A percentile compares a stretch with the other conserved stretches of the same genome.
These are phyloP conservation scores for Halictus rubicundus DNA, from an alignment of 1,140 invertebrate genomes.

Conservation along the genomic window DNA sequence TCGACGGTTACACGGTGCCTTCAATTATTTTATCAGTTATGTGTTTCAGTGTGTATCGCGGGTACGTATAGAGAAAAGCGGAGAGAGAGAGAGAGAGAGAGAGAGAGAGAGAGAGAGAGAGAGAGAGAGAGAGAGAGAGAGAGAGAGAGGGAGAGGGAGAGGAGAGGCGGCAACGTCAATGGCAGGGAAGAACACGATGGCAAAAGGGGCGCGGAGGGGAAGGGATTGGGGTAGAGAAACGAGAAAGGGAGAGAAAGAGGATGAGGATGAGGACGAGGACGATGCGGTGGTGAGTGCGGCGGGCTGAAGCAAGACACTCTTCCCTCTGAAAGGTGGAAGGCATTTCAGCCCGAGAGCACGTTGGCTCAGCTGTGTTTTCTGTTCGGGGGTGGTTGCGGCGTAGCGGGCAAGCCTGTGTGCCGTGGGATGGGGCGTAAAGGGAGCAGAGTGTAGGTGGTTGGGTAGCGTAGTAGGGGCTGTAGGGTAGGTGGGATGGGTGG, in stretches of 20 bases:
- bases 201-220: slow-evolving; percentile 5
- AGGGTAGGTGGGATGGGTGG: slow-evolving; percentile 63
- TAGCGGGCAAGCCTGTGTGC: slow-evolving; percentile 57
- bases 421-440: slow-evolving; percentile 58
- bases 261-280: slow-evolving; percentile 52
- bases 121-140: slow-evolving; percentile 35
- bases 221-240: slow-evolving; percentile 39
- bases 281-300: slow-evolving; percentile 31
- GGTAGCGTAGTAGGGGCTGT: slow-evolving; percentile 34
- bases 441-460: slow-evolving; percentile 66
- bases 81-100: slow-evolving; percentile 28
- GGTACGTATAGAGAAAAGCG: neutral
- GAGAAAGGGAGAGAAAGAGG: slow-evolving; percentile 12
- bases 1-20: slow-evolving; percentile 44
- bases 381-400: slow-evolving; percentile 72
- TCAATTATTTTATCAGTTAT: slow-evolving; percentile 61
- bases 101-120: neutral
- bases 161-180: neutral
- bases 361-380: slow-evolving; percentile 79
- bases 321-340: slow-evolving; percentile 69
- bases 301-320: slow-evolving; percentile 63
- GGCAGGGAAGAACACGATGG: neutral
- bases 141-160: slow-evolving; percentile 28
- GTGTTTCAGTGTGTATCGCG: slow-evolving; percentile 43
- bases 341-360: slow-evolving; percentile 70